Evolutionary conservation across 2,888 invertebrate genomes (phyloP).

Genomic region (Parascotia fuliginaria): DNA sequence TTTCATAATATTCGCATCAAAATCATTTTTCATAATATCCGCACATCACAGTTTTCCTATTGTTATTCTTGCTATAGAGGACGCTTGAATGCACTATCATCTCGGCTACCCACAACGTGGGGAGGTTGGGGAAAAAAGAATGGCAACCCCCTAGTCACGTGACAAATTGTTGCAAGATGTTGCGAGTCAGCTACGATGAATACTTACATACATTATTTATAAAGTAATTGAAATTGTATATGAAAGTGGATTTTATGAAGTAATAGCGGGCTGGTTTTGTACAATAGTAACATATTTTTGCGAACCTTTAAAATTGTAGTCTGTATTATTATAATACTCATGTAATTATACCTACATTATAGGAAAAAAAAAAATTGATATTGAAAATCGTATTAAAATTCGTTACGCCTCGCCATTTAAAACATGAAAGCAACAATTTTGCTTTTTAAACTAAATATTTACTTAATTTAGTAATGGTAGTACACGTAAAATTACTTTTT

Average conservation of each 20-base stretch:
- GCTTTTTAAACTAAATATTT: too few species aligned
- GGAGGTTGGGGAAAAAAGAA: background rate
- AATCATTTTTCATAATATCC: constrained; percentile 1
- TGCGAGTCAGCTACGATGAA: constrained; percentile 24
- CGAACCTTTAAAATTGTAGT: too few species aligned
- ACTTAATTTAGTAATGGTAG: too few species aligned
- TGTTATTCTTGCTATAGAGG: constrained; percentile 29
- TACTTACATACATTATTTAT: constrained; percentile 10
- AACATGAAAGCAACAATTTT: too few species aligned
- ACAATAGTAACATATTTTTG: too few species aligned
- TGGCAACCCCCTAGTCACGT: constrained; percentile 6
- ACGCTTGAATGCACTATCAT: constrained; percentile 39
- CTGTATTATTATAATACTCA: too few species aligned
- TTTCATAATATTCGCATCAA: background rate
- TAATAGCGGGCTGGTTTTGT: too few species aligned
- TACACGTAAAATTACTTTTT: too few species aligned
- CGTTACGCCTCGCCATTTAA: too few species aligned
- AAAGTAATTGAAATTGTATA: background rate
- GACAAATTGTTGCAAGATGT: constrained; percentile 35
- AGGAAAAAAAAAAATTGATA: too few species aligned
- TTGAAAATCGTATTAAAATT: too few species aligned
- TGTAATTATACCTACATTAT: too few species aligned
- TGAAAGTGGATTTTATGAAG: background rate
- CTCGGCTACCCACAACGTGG: constrained; percentile 20
- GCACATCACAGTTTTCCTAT: constrained; percentile 8